phyloP scores from a whole-genome alignment of 92 coral and sea anemone genomes.

The Virgularia gustaviana region DNA sequence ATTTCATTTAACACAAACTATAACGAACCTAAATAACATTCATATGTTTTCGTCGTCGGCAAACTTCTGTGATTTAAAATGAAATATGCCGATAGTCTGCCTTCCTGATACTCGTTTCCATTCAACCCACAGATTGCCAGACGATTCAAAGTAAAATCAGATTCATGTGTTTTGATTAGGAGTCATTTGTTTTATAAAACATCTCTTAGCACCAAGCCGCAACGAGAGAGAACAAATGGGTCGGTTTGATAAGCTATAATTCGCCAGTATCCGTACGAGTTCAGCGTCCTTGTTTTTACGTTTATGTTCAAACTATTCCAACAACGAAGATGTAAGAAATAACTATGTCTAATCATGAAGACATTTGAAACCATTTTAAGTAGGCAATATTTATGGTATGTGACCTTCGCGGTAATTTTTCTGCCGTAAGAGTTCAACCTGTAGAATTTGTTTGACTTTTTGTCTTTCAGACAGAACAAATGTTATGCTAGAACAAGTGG shows the following conservation, averaged over 20 bases:
- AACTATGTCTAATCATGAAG: too few relatives aligned
- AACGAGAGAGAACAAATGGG: too few relatives aligned
- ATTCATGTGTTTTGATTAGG: too few relatives aligned
- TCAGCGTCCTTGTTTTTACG: too few relatives aligned
- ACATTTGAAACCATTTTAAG: too few relatives aligned
- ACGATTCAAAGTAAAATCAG: too few relatives aligned
- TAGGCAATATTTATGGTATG: neutral
- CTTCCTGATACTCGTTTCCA: neutral
- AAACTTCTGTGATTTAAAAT: neutral
- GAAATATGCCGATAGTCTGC: slow-evolving; percentile 12
- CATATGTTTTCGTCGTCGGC: slow-evolving; percentile 32
- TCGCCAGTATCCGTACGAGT: too few relatives aligned
- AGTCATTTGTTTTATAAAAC: too few relatives aligned
- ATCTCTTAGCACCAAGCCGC: too few relatives aligned
- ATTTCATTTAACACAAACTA: slow-evolving; percentile 28
- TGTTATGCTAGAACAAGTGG: slow-evolving; percentile 24
- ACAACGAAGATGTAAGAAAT: too few relatives aligned
- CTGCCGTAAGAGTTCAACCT: neutral
- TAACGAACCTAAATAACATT: slow-evolving; percentile 12
- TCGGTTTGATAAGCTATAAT: too few relatives aligned
- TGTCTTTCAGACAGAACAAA: slow-evolving; percentile 4
- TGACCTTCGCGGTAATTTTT: neutral
- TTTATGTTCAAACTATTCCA: too few relatives aligned
- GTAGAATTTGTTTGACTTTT: neutral
- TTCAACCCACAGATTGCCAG: neutral